Conservation (phyloP, 2,113 vertebrate species). For the Gavia stellata region DNA sequence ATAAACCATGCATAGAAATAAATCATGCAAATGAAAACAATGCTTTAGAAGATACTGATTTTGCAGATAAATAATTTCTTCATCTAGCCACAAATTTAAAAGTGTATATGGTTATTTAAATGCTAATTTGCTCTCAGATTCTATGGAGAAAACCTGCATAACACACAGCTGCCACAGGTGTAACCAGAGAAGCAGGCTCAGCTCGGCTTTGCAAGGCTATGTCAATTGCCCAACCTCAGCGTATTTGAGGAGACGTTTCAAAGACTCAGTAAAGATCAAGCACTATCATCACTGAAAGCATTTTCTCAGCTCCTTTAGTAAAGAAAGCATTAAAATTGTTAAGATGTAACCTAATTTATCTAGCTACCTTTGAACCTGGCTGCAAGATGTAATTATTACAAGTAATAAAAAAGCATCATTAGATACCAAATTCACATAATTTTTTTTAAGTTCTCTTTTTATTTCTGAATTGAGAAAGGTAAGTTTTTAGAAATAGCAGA, state of each 20-base stretch:
- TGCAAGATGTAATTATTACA: neutral
- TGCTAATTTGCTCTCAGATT: neutral
- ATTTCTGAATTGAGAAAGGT: neutral
- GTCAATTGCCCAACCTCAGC: neutral
- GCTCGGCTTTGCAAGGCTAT: neutral
- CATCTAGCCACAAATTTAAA: neutral
- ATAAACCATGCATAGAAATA: neutral
- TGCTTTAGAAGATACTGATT: neutral
- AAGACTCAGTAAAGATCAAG: conserved; percentile 3
- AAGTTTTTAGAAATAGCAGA: neutral
- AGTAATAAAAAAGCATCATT: neutral
- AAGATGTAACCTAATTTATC: neutral
- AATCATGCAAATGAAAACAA: neutral
- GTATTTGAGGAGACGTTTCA: neutral
- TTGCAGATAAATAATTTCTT: neutral
- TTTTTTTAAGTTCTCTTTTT: neutral
- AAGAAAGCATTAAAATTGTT: neutral
- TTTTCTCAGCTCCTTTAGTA: neutral
- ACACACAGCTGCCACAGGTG: neutral
- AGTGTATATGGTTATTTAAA: neutral
- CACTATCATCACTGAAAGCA: neutral
- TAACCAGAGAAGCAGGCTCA: conserved; percentile 24
- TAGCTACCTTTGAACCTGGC: neutral
- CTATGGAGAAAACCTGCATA: neutral
- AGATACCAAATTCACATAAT: neutral